A percentile compares a stretch with the other conserved stretches of the same genome.
Conservation (phyloP, 2,797 vertebrate species). For the Simalia tracyae region DNA sequence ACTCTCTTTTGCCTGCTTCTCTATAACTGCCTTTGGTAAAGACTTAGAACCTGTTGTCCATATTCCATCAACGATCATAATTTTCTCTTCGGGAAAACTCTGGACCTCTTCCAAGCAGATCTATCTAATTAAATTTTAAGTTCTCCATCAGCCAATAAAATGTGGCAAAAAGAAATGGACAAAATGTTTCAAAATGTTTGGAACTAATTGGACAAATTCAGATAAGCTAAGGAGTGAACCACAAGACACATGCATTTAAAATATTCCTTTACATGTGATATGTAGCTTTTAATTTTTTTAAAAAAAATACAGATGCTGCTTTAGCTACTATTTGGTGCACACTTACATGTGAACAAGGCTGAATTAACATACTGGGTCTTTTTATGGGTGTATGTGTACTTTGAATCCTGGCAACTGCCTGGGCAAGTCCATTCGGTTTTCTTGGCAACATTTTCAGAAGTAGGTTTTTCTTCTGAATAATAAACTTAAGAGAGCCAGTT, state of each 20-base stretch:
- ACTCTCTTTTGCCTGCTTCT: slow-evolving; percentile 26
- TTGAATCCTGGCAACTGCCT: too few relatives aligned
- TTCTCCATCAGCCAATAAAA: slow-evolving; percentile 25
- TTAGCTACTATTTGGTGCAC: background rate
- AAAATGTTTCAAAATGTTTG: background rate
- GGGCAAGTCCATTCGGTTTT: too few relatives aligned
- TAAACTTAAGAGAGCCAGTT: too few relatives aligned
- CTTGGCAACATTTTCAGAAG: too few relatives aligned
- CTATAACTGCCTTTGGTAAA: slow-evolving; percentile 51
- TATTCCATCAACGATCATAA: slow-evolving; percentile 30
- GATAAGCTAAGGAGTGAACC: slow-evolving; percentile 12
- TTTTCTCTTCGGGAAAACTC: slow-evolving; percentile 26
- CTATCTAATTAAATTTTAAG: slow-evolving; percentile 28
- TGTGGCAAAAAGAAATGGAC: slow-evolving; percentile 22
- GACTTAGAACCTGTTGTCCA: slow-evolving; percentile 52
- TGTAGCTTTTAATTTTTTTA: background rate
- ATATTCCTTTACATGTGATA: slow-evolving; percentile 17
- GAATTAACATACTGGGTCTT: background rate
- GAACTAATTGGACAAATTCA: slow-evolving; percentile 19
- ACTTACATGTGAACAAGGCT: background rate
- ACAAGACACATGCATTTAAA: background rate
- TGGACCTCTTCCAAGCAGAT: slow-evolving; percentile 43
- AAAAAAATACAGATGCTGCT: too few relatives aligned
- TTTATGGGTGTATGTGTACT: too few relatives aligned
- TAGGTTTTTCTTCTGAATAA: background rate